Conservation (phyloP, 2,797 vertebrate genomes). For the Pseudopleuronectes americanus region DNA sequence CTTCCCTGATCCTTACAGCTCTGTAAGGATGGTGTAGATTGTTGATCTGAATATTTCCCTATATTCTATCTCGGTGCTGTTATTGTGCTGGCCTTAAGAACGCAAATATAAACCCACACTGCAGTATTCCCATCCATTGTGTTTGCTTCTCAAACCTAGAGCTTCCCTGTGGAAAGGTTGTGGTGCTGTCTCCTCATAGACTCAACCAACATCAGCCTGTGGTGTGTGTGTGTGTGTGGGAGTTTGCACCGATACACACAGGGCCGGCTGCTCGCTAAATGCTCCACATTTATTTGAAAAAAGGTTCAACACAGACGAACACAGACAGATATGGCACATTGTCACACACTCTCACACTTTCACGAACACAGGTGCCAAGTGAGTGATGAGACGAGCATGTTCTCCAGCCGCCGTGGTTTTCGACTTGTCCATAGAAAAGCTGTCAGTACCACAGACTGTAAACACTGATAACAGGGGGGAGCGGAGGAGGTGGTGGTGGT, state of each 20-base stretch:
- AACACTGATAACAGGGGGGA: slow-evolving; percentile 62
- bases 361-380: slow-evolving; percentile 47
- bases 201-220: background rate
- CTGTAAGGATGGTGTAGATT: no score
- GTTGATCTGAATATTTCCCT: no score
- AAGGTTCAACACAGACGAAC: slow-evolving; percentile 57
- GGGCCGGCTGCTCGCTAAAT: slow-evolving; percentile 47
- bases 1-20: no score
- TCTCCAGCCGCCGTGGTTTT: slow-evolving; percentile 62
- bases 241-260: background rate
- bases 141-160: no score
- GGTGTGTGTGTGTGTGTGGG: background rate
- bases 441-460: slow-evolving; percentile 73
- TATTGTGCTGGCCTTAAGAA: no score
- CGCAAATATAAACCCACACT: no score
- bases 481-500: background rate
- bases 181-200: background rate
- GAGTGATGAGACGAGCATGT: slow-evolving; percentile 54
- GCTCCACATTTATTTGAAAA: slow-evolving; percentile 84
- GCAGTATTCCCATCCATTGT: no score
- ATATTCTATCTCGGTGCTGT: background rate
- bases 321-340: slow-evolving; percentile 67
- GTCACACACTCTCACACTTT: slow-evolving; percentile 51
- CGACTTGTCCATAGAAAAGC: slow-evolving; percentile 79
- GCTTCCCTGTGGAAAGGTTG: background rate